phyloP scores from a whole-genome alignment of 2,113 vertebrate species.

The Benthochromis sp. region DNA sequence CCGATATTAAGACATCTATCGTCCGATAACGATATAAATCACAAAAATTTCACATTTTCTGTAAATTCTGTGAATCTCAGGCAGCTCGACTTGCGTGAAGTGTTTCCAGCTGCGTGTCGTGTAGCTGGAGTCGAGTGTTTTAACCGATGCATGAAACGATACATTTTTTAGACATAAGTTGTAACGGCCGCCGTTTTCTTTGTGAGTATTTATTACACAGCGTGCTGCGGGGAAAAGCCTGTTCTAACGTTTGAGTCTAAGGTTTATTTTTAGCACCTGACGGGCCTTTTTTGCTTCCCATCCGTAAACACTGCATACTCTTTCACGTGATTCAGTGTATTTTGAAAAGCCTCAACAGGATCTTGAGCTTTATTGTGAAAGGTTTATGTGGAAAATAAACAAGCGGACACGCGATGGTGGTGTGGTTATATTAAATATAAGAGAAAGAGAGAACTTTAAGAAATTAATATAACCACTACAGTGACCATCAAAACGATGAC shows the following conservation, averaged over 20 bases:
- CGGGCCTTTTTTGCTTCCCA: too few species aligned
- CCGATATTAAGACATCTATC: background rate
- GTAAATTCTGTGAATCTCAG: background rate
- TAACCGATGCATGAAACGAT: accelerated
- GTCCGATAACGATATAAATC: background rate
- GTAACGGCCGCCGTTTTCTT: accelerated
- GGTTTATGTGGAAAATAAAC: too few species aligned
- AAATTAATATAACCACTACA: accelerated
- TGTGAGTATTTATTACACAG: background rate
- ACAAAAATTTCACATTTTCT: background rate
- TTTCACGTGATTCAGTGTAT: too few species aligned
- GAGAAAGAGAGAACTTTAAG: background rate
- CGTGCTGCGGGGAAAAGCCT: background rate
- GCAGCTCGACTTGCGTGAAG: background rate
- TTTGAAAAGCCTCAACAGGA: too few species aligned
- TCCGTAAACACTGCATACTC: too few species aligned
- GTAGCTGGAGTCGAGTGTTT: background rate
- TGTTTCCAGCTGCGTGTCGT: background rate
- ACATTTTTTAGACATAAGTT: background rate
- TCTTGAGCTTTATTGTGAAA: too few species aligned
- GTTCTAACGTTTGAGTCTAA: background rate
- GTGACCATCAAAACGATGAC: accelerated
- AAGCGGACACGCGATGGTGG: background rate
- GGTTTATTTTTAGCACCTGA: background rate
- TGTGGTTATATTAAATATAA: background rate